Base-by-base conservation (phyloP, 1,140 invertebrate genomes). In the Drosophila sechellia region DNA sequence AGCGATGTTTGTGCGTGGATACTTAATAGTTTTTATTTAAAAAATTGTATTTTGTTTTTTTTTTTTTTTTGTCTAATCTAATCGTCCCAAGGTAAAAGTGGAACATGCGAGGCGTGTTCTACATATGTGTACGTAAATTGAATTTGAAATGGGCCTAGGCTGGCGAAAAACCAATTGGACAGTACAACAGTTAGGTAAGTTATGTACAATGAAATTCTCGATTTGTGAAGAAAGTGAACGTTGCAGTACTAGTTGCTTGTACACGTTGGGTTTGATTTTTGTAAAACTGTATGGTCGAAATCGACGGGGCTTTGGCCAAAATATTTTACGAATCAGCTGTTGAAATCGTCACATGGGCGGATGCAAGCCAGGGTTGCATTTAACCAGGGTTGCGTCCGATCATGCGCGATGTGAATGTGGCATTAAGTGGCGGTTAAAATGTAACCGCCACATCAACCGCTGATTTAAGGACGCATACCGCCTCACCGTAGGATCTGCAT, bases 311-410 rank as follows among this genome's bases (percentile, higher is more conserved):
- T 85, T 90, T 90, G 90, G 89, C 90, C 90, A 91, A 91, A 90
- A 91, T 91, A 91, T 91, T 91, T 91, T 90, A 91, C 81, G 66
- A 72, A 90, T 81, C 85, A 86, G 79, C 66, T 73, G 43, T 77
- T 65, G 37, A 22, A 40, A 8, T 4, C 10, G 35, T 6, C 39
- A n/a, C 58, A 64, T 31, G 58, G 4, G 53, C 56, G 40, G 31
- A 27, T 52, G 58, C 49, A 61, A 53, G 13, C 50, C 39, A 12
- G 42, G 25, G 10, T 27, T 42, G 5, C 40, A 17, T 17, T 42
- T 17, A 5, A 20, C 11, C 53, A 35, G 11, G 17, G 8, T 22
- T 39, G 52, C 65, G 56, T 43, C 42, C 57, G 75, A 59, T 37
- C 55, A 53, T 20, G 11, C 43, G 42, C 12, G 17, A 50, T n/a